Percentiles rank a stretch among this genome's conserved stretches.
Evolutionary conservation across 2,888 invertebrate species (phyloP).

Genomic region (Apantesis nais): DNA sequence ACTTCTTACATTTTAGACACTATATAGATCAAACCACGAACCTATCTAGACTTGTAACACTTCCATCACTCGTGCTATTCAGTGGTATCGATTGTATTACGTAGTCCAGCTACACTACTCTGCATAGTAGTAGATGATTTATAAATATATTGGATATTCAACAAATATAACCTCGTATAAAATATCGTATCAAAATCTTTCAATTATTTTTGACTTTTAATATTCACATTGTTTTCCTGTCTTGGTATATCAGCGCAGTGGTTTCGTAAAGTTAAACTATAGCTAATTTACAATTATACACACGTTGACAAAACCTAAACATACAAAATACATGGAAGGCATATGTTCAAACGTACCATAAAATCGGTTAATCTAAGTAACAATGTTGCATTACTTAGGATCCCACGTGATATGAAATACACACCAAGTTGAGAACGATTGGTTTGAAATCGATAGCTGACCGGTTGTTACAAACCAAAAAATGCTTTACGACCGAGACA

Average conservation of each 20-base stretch:
- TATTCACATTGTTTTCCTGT: conserved; percentile 33
- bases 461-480: conserved; percentile 12
- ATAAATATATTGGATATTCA: conserved; percentile 6
- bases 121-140: background rate
- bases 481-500: conserved; percentile 33
- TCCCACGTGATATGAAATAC: conserved; percentile 50
- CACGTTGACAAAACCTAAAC: conserved; percentile 34
- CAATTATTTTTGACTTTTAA: conserved; percentile 8
- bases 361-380: conserved; percentile 53
- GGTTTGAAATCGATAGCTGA: conserved; percentile 14
- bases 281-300: conserved; percentile 46
- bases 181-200: conserved; percentile 17
- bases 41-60: background rate
- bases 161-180: conserved; percentile 13
- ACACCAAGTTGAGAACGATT: conserved; percentile 22
- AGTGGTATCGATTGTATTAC: background rate
- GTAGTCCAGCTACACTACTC: background rate
- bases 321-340: conserved; percentile 29
- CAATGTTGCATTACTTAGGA: conserved; percentile 63
- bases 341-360: conserved; percentile 34
- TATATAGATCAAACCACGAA: background rate
- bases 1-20: background rate
- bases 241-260: conserved; percentile 16
- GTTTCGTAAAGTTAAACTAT: conserved; percentile 27
- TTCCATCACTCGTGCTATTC: no score